Conservation (phyloP, 2,888 invertebrate genomes). For the Chymomyza caudatula region DNA sequence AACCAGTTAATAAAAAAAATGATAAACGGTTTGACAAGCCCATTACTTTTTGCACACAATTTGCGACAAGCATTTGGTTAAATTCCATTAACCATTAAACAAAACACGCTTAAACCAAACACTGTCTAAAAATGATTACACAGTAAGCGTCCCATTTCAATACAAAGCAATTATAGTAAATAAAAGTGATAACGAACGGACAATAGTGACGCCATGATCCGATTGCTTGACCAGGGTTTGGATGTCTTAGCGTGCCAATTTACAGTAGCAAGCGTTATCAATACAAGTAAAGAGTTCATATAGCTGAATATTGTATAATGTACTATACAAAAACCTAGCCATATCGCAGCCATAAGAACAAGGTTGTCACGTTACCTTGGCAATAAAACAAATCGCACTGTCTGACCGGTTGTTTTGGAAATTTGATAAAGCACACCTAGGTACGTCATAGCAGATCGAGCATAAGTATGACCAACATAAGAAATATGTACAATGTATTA, state of each 20-base stretch:
- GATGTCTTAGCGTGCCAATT: background rate
- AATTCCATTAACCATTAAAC: background rate
- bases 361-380: background rate
- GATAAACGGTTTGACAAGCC: background rate
- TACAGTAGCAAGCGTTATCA: background rate
- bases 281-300: background rate
- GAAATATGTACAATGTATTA: background rate
- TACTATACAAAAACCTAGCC: background rate
- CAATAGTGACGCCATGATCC: background rate
- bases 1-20: too few relatives aligned
- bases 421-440: slow-evolving; percentile 10
- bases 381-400: background rate
- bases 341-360: background rate
- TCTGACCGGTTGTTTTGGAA: background rate
- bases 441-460: background rate
- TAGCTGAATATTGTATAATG: background rate
- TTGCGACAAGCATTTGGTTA: background rate
- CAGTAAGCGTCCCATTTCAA: background rate
- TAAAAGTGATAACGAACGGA: background rate
- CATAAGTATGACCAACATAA: background rate
- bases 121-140: background rate
- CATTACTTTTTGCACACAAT: background rate
- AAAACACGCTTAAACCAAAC: background rate
- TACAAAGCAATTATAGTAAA: background rate
- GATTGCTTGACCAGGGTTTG: too few relatives aligned